Conservation (phyloP, 1,140 invertebrate genomes). For the Nixonia krombeini region DNA sequence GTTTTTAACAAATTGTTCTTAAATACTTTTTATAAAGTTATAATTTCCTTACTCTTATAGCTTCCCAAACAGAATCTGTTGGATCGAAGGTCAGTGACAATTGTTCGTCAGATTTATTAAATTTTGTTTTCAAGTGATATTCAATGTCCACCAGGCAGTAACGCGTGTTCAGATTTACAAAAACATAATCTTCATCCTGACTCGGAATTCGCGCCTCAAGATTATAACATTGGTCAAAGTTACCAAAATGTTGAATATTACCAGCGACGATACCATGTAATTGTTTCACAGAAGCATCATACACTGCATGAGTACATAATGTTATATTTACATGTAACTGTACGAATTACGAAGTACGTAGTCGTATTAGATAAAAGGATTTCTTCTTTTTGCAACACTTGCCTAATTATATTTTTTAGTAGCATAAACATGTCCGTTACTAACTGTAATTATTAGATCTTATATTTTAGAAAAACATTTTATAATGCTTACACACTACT, state of each 20-base stretch:
- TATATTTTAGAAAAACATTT: too few relatives aligned
- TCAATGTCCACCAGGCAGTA: slow-evolving; percentile 58
- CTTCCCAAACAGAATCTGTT: slow-evolving; percentile 53
- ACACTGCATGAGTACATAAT: too few relatives aligned
- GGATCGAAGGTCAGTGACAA: slow-evolving; percentile 51
- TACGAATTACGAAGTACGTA: too few relatives aligned
- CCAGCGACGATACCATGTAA: slow-evolving; percentile 47
- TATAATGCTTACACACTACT: too few relatives aligned
- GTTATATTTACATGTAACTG: too few relatives aligned
- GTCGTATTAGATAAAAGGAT: too few relatives aligned
- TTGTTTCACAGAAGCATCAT: slow-evolving; percentile 48
- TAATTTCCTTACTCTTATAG: slow-evolving; percentile 51
- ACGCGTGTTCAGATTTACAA: slow-evolving; percentile 42
- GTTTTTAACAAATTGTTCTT: background rate
- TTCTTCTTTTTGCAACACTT: too few relatives aligned
- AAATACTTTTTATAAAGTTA: slow-evolving; percentile 4
- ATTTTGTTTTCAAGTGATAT: slow-evolving; percentile 28
- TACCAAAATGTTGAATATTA: slow-evolving; percentile 47
- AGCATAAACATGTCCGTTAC: too few relatives aligned
- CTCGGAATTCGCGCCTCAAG: slow-evolving; percentile 12
- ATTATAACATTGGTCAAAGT: slow-evolving; percentile 50
- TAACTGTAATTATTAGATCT: too few relatives aligned
- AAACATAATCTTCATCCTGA: background rate
- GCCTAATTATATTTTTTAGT: too few relatives aligned
- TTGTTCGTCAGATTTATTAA: slow-evolving; percentile 8